Conservation (phyloP, 2,797 vertebrate species). For the Simalia tracyae region DNA sequence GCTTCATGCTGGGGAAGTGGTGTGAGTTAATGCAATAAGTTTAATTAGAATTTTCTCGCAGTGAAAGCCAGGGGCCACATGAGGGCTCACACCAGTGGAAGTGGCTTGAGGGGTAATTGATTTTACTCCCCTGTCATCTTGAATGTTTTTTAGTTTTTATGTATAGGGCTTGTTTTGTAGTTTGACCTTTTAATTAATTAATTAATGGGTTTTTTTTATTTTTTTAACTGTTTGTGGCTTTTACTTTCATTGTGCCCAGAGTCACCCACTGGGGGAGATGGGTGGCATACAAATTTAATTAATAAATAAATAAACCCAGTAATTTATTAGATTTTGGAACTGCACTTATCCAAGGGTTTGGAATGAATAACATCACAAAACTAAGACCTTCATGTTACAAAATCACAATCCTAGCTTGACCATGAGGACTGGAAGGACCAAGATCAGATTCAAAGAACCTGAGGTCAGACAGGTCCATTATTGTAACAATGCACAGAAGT, state of each 20-base stretch:
- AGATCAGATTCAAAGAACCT: background rate
- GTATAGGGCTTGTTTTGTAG: too few species aligned
- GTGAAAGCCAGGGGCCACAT: background rate
- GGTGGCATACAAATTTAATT: too few species aligned
- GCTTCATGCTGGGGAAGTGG: background rate
- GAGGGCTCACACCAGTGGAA: too few species aligned
- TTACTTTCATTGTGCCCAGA: too few species aligned
- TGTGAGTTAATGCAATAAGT: background rate
- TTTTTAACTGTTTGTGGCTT: too few species aligned
- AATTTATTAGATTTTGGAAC: conserved; percentile 12
- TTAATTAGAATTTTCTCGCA: conserved; percentile 22
- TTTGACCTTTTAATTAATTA: too few species aligned
- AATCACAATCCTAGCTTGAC: background rate
- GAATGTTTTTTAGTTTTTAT: too few species aligned
- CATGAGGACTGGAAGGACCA: background rate
- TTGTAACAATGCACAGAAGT: background rate
- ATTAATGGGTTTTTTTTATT: too few species aligned
- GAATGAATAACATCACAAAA: background rate
- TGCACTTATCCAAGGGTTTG: background rate
- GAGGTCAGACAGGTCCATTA: background rate
- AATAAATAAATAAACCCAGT: background rate
- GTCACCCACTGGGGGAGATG: too few species aligned
- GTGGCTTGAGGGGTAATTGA: too few species aligned
- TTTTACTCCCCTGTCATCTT: too few species aligned
- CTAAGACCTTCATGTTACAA: background rate